These are phyloP conservation scores for Maconellicoccus hirsutus DNA, from an alignment of 1,140 invertebrate genomes.

Conservation along the genomic window DNA sequence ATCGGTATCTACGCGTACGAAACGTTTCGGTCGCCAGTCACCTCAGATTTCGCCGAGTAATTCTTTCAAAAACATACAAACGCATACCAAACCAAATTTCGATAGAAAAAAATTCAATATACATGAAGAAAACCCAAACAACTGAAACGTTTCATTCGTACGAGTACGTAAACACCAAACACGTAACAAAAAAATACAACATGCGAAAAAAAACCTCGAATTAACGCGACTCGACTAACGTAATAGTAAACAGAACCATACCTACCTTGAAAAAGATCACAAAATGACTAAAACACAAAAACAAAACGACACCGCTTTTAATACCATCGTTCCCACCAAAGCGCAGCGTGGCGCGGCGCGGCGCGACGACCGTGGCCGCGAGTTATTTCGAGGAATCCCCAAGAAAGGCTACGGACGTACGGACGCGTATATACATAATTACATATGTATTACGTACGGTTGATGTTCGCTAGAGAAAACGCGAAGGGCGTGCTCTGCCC, in stretches of 20 bases:
- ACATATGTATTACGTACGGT: too few relatives aligned
- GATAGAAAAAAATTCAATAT: too few relatives aligned
- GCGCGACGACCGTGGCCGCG: neutral
- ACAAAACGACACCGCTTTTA: conserved; percentile 4
- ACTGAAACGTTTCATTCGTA: too few relatives aligned
- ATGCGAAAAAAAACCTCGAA: neutral
- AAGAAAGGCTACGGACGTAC: conserved; percentile 14
- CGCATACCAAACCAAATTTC: too few relatives aligned
- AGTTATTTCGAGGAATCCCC: conserved; percentile 16
- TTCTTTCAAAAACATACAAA: too few relatives aligned
- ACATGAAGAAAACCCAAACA: too few relatives aligned
- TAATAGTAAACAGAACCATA: neutral
- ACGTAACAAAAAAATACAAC: neutral
- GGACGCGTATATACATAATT: too few relatives aligned
- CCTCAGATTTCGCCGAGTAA: too few relatives aligned
- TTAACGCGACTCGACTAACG: neutral
- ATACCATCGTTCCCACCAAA: neutral
- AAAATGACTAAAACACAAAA: conserved; percentile 7
- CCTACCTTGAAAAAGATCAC: neutral
- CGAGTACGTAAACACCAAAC: neutral
- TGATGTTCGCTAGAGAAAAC: too few relatives aligned
- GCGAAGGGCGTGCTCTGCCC: too few relatives aligned
- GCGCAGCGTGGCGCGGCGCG: neutral
- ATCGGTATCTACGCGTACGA: too few relatives aligned
- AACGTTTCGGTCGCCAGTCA: too few relatives aligned